Percentiles rank a stretch among this genome's conserved stretches.
phyloP scores from a whole-genome alignment of 2,797 vertebrate species.

The Macropus fuliginosus region DNA sequence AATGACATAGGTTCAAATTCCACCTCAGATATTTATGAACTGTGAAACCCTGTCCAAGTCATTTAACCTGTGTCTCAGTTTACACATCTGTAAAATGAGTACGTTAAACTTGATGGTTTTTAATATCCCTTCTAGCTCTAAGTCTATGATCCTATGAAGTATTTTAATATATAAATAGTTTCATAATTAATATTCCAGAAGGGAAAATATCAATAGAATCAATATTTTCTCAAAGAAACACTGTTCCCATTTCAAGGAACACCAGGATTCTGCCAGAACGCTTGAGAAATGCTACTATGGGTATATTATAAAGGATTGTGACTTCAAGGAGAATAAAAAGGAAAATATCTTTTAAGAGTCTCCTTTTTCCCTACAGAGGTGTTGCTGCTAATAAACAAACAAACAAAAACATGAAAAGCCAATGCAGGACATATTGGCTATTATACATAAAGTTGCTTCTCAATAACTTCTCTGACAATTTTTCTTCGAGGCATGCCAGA shows the following conservation, averaged over 20 bases:
- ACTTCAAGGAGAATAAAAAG: slow-evolving; percentile 27
- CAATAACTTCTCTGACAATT: slow-evolving; percentile 11
- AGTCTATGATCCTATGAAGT: background rate
- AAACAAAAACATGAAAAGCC: slow-evolving; percentile 33
- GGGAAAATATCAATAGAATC: no score
- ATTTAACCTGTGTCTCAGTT: background rate
- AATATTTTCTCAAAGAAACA: background rate
- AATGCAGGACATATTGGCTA: background rate
- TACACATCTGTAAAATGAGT: background rate
- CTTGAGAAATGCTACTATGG: background rate
- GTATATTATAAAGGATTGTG: background rate
- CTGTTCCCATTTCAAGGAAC: background rate
- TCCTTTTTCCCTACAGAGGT: slow-evolving; percentile 34
- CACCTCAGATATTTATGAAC: background rate
- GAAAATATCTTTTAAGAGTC: slow-evolving; percentile 28
- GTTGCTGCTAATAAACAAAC: slow-evolving; percentile 34
- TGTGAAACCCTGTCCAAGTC: background rate
- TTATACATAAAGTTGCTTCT: background rate
- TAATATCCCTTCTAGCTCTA: background rate
- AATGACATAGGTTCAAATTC: background rate
- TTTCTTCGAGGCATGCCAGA: background rate
- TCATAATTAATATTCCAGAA: background rate
- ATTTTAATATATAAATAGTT: background rate
- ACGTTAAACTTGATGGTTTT: background rate
- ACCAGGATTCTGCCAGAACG: background rate